Percentiles rank a stretch among this genome's conserved stretches.
phyloP scores from a whole-genome alignment of 2,888 invertebrate species.

The Chesias legatella region DNA sequence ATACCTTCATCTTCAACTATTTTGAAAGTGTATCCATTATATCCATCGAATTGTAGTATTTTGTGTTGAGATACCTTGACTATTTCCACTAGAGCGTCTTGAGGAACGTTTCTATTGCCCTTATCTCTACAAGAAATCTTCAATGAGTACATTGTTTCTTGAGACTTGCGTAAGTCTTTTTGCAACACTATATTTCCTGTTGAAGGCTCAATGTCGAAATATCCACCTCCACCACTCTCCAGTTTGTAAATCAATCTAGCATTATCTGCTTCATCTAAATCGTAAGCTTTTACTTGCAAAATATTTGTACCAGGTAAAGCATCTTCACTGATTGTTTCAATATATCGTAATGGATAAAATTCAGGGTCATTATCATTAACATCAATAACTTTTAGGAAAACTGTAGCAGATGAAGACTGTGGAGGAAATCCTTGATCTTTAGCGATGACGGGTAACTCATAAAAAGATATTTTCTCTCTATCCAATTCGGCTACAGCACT shows the following conservation, averaged over 20 bases:
- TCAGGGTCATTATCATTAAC: conserved; percentile 95
- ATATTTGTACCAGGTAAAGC: conserved; percentile 83
- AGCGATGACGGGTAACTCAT: conserved; percentile 92
- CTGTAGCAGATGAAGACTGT: conserved; percentile 93
- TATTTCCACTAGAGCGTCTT: conserved; percentile 90
- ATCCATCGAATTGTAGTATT: conserved; percentile 87
- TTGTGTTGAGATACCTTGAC: conserved; percentile 86
- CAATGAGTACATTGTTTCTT: conserved; percentile 86
- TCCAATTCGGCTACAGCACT: conserved; percentile 89
- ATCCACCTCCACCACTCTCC: conserved; percentile 88
- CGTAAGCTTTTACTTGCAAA: conserved; percentile 88
- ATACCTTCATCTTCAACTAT: conserved; percentile 90
- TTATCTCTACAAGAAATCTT: conserved; percentile 90
- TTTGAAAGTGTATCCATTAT: conserved; percentile 89
- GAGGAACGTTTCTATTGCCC: conserved; percentile 85
- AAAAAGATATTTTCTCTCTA: conserved; percentile 88
- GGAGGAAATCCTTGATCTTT: conserved; percentile 95
- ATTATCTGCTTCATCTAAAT: conserved; percentile 94
- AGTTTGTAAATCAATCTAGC: conserved; percentile 89
- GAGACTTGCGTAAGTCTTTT: conserved; percentile 82
- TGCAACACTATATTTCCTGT: conserved; percentile 88
- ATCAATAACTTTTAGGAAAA: conserved; percentile 89
- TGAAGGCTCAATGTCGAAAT: conserved; percentile 89
- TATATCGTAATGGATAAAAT: conserved; percentile 94
- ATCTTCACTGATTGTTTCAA: conserved; percentile 87